These are phyloP conservation scores for Penaeus japonicus DNA, from an alignment of 1,140 invertebrate genomes.

Conservation along the genomic window DNA sequence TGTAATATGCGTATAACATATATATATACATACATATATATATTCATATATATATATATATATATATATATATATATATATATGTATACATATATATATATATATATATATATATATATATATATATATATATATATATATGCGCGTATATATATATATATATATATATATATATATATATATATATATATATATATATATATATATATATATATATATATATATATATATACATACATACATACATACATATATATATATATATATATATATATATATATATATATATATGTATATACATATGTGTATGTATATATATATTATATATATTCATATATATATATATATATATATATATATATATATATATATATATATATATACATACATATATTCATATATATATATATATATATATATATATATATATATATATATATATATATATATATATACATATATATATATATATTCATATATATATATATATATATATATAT, in stretches of 20 bases:
- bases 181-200: background rate
- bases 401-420: background rate
- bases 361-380: background rate
- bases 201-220: background rate
- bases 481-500: background rate
- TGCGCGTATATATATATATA: background rate
- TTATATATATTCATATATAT: slow-evolving; percentile 1
- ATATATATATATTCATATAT: background rate
- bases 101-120: slow-evolving; percentile 2
- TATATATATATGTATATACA: background rate
- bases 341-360: background rate
- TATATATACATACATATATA: background rate
- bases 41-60: background rate
- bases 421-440: background rate
- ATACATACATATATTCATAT: background rate
- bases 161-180: background rate
- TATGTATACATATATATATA: slow-evolving; percentile 3
- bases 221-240: background rate
- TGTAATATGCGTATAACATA: background rate
- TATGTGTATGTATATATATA: background rate
- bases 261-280: background rate
- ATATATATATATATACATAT: background rate
- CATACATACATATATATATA: background rate
- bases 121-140: background rate
- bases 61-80: background rate